Percentiles rank a stretch among this genome's conserved stretches.
Conservation (phyloP, 2,113 vertebrate species). For the Mirounga angustirostris region DNA sequence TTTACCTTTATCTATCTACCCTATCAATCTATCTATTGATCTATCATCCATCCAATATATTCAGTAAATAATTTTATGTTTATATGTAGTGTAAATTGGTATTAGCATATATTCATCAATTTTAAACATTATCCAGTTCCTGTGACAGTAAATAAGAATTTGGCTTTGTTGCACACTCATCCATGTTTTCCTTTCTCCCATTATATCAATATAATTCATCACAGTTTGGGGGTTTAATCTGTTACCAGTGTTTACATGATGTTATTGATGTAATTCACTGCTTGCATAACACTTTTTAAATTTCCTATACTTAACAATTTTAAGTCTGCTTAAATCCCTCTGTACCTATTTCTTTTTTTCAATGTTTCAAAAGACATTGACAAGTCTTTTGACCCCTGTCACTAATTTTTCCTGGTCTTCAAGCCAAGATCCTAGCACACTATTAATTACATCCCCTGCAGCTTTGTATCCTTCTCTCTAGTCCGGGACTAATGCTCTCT, state of each 20-base stretch:
- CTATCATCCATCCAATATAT: too few relatives aligned
- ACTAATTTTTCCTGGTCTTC: not conserved
- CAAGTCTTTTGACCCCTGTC: not conserved
- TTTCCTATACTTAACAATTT: not conserved
- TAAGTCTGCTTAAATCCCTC: not conserved
- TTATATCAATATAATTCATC: not conserved
- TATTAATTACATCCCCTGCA: not conserved
- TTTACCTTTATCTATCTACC: not conserved
- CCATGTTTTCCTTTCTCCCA: not conserved
- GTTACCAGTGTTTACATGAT: not conserved
- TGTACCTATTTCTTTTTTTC: not conserved
- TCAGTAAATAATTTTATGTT: not conserved
- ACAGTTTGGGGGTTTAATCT: not conserved
- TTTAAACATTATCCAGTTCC: not conserved
- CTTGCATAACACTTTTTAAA: not conserved
- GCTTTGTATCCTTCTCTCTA: accelerated
- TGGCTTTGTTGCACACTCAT: not conserved
- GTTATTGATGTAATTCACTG: not conserved
- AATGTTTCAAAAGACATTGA: not conserved
- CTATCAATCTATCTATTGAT: not conserved
- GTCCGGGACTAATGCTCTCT: too few relatives aligned
- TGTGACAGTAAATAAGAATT: not conserved
- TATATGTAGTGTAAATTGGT: not conserved
- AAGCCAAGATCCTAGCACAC: not conserved
- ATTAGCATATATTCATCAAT: not conserved